A percentile compares a stretch with the other conserved stretches of the same genome.
Evolutionary conservation across 2,113 vertebrate species (phyloP).

Genomic region (Reinhardtius hippoglossoides): DNA sequence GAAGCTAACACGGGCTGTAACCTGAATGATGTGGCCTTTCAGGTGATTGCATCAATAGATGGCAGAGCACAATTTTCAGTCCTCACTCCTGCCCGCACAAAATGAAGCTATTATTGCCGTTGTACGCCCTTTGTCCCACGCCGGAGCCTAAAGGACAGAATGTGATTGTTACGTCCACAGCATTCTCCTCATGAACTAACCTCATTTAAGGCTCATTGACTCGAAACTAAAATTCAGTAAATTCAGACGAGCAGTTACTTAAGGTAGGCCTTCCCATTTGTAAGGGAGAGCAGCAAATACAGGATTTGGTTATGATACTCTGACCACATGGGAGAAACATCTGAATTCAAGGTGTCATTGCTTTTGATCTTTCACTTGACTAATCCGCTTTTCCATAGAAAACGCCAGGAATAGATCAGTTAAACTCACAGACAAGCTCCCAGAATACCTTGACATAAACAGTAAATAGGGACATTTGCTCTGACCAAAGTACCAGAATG

Average conservation of each 20-base stretch:
- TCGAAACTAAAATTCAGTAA: conserved; percentile 36
- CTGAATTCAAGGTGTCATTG: too few relatives aligned
- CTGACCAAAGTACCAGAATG: too few relatives aligned
- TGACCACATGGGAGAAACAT: too few relatives aligned
- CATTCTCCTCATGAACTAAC: conserved; percentile 34
- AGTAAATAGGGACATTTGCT: too few relatives aligned
- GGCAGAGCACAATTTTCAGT: conserved; percentile 31
- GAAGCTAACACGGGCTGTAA: background rate
- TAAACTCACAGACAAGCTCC: too few relatives aligned
- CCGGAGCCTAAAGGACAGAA: conserved; percentile 14
- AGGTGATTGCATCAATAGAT: conserved; percentile 51
- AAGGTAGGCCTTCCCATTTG: background rate
- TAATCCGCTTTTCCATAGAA: too few relatives aligned
- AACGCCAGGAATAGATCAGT: too few relatives aligned
- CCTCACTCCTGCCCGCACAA: conserved; percentile 9
- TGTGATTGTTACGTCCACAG: background rate
- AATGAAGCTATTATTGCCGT: conserved; percentile 49
- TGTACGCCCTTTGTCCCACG: conserved; percentile 21
- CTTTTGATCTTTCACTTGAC: too few relatives aligned
- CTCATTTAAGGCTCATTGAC: conserved; percentile 45
- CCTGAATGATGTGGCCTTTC: conserved; percentile 39
- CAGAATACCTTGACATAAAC: too few relatives aligned
- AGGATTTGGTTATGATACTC: background rate
- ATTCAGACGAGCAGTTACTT: background rate
- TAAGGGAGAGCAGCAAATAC: background rate